Evolutionary conservation across 2,113 vertebrate genomes (phyloP).

Genomic region (Gavia stellata): DNA sequence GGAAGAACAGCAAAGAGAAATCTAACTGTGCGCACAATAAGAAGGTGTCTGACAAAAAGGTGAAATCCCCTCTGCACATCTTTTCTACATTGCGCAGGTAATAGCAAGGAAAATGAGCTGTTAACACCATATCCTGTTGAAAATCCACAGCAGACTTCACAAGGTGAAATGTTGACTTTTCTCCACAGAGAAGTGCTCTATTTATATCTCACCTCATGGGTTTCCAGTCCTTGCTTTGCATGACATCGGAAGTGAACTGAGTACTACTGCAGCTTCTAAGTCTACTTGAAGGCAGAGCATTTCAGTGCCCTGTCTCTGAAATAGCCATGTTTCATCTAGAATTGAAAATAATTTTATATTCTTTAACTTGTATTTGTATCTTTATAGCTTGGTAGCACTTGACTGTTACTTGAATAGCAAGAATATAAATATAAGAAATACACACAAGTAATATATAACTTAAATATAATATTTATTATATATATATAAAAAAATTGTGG

Average conservation of each 20-base stretch:
- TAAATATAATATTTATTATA: not conserved
- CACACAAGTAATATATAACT: not conserved
- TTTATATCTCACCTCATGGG: conserved; percentile 30
- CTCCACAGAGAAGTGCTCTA: not conserved
- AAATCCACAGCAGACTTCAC: not conserved
- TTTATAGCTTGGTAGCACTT: not conserved
- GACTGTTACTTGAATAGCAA: not conserved
- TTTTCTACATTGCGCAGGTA: conserved; percentile 91
- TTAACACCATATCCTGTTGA: not conserved
- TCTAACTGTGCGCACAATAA: conserved; percentile 81
- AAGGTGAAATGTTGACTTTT: conserved; percentile 31
- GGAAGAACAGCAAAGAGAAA: conserved; percentile 89
- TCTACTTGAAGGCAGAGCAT: not conserved
- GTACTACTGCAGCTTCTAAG: not conserved
- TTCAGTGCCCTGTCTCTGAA: not conserved
- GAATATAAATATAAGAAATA: not conserved
- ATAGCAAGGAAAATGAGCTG: not conserved
- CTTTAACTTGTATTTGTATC: not conserved
- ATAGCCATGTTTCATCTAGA: not conserved
- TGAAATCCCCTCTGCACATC: conserved; percentile 89
- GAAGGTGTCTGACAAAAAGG: conserved; percentile 85
- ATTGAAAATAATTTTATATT: not conserved
- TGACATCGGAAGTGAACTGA: not conserved
- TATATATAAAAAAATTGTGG: not conserved
- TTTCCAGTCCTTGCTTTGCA: not conserved